Conservation (phyloP, 2,797 vertebrate species). For the Falco biarmicus region DNA sequence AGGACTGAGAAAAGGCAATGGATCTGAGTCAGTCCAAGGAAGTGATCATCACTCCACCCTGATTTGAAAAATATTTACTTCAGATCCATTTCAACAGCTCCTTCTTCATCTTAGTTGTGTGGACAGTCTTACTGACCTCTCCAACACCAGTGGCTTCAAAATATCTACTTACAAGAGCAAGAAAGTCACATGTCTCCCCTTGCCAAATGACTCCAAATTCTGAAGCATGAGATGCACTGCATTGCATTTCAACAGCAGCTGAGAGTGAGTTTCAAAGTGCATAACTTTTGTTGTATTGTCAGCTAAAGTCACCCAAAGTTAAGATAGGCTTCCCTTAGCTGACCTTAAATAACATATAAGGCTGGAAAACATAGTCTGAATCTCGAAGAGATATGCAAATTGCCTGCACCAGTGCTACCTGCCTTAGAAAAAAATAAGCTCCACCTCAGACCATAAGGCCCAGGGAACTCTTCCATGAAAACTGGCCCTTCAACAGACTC, state of each 20-base stretch:
- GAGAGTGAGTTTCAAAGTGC: neutral
- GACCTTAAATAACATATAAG: neutral
- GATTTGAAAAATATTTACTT: neutral
- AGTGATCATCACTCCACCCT: neutral
- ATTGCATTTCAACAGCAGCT: neutral
- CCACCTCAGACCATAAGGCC: neutral
- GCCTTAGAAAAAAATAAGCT: neutral
- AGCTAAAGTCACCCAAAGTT: neutral
- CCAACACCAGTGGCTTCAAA: neutral
- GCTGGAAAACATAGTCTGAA: neutral
- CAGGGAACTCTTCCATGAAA: neutral
- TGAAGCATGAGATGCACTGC: neutral
- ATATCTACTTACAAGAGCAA: neutral
- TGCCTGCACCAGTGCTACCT: neutral
- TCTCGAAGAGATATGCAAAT: neutral
- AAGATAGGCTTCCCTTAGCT: neutral
- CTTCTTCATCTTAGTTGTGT: neutral
- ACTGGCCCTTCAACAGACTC: neutral
- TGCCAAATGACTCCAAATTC: neutral
- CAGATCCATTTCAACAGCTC: neutral
- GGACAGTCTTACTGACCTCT: neutral
- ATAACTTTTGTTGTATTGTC: neutral
- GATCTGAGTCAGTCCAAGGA: neutral
- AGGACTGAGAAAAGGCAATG: neutral
- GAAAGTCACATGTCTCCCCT: neutral